These are phyloP conservation scores for Coelopa frigida DNA, from an alignment of 1,140 invertebrate genomes.

Conservation along the genomic window DNA sequence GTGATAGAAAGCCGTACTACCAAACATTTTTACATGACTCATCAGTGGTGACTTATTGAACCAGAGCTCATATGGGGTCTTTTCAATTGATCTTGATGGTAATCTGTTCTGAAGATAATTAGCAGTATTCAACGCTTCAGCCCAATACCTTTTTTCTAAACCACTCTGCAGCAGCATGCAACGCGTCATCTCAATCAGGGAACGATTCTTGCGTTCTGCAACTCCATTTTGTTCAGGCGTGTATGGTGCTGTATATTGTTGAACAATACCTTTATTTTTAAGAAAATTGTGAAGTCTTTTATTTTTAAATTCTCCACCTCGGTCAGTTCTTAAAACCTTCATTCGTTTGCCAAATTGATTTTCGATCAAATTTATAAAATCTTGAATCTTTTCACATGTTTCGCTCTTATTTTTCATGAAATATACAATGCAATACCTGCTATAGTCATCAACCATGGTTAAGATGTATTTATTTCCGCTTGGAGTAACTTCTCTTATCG, in stretches of 20 bases:
- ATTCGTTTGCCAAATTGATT: conserved; percentile 18
- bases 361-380: conserved; percentile 11
- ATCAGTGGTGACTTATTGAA: conserved; percentile 29
- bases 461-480: conserved; percentile 24
- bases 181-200: conserved; percentile 2
- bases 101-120: conserved; percentile 7
- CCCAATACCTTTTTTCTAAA: conserved; percentile 25
- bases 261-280: conserved; percentile 16
- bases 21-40: conserved; percentile 31
- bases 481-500: too few species aligned
- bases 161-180: not conserved
- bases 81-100: conserved; percentile 10
- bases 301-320: conserved; percentile 23
- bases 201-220: conserved; percentile 21
- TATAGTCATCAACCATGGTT: conserved; percentile 27
- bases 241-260: conserved; percentile 26
- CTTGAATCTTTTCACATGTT: conserved; percentile 16
- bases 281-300: conserved; percentile 15
- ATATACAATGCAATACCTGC: conserved; percentile 23
- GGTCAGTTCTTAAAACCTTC: conserved; percentile 23
- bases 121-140: conserved; percentile 31
- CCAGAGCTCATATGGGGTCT: conserved; percentile 38
- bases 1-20: conserved; percentile 5
- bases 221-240: conserved; percentile 39
- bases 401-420: conserved; percentile 30